Evolutionary conservation across 35 echinoderm and acorn worm genomes (phyloP).

Genomic region (Apostichopus japonicus): DNA sequence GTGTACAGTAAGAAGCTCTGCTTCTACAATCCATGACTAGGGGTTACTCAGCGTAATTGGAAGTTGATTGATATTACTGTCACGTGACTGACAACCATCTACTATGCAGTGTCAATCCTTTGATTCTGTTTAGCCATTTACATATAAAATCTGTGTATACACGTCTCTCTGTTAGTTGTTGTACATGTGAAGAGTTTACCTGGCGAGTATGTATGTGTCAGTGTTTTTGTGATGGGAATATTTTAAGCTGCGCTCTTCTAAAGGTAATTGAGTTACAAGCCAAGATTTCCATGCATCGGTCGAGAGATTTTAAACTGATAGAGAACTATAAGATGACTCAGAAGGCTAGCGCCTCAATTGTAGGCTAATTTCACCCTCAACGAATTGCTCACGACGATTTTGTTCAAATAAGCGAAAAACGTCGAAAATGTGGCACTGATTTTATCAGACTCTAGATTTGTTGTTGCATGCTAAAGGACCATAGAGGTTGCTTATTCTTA

Average conservation of each 20-base stretch:
- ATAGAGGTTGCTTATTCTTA: too few relatives aligned
- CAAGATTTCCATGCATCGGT: constrained; percentile 9
- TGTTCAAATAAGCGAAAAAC: too few relatives aligned
- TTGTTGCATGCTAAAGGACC: too few relatives aligned
- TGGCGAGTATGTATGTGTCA: not conserved
- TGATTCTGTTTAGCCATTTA: not conserved
- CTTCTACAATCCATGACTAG: too few relatives aligned
- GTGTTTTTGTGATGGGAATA: too few relatives aligned
- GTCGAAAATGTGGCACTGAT: too few relatives aligned
- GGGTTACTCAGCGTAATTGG: not conserved
- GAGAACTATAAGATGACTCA: not conserved
- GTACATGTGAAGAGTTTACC: not conserved
- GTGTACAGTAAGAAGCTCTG: too few relatives aligned
- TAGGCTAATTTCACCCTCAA: constrained; percentile 45
- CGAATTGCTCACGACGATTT: constrained; percentile 24
- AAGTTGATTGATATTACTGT: not conserved
- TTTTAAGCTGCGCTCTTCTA: not conserved
- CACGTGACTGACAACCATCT: not conserved
- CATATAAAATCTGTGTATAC: not conserved
- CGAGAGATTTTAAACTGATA: constrained; percentile 23
- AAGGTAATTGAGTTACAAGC: constrained; percentile 45
- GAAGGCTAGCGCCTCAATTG: not conserved
- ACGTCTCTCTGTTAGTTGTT: too few relatives aligned
- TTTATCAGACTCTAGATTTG: too few relatives aligned
- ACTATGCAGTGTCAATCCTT: not conserved